Evolutionary conservation across 1,140 invertebrate genomes (phyloP).

Genomic region (Listronotus bonariensis): DNA sequence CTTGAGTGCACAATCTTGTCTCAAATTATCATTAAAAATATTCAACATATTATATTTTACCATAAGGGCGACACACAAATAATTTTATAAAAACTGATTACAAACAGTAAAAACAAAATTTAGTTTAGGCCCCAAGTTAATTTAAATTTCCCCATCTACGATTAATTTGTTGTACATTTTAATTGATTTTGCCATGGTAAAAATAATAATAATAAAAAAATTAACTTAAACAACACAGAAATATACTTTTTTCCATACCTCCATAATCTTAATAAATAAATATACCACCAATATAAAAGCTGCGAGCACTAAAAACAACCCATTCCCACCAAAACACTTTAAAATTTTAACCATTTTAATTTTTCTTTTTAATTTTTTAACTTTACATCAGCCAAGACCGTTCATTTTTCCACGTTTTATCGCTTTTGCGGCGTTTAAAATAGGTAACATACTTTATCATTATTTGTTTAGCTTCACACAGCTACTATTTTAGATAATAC

Average conservation of each 20-base stretch:
- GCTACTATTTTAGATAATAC: constrained; percentile 1
- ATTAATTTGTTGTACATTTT: too few relatives aligned
- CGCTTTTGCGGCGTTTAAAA: neutral
- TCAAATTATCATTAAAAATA: too few relatives aligned
- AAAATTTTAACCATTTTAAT: constrained; percentile 20
- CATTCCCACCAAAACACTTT: neutral
- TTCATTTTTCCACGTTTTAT: neutral
- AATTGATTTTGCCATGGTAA: too few relatives aligned
- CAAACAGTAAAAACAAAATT: too few relatives aligned
- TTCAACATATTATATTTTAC: too few relatives aligned
- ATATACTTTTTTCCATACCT: constrained; percentile 4
- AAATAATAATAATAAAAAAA: too few relatives aligned
- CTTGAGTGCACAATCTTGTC: too few relatives aligned
- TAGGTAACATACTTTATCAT: neutral
- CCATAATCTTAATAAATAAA: constrained; percentile 3
- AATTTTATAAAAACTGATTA: too few relatives aligned
- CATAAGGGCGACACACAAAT: too few relatives aligned
- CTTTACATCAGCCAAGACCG: neutral
- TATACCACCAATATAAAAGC: neutral
- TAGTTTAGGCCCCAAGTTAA: too few relatives aligned
- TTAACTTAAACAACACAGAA: too few relatives aligned
- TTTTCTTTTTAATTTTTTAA: neutral
- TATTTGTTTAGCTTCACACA: neutral
- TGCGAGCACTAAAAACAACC: neutral
- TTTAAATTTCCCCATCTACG: too few relatives aligned